These are phyloP conservation scores for Pangasius larnaudii DNA, from an alignment of 2,797 vertebrate genomes.

Conservation along the genomic window DNA sequence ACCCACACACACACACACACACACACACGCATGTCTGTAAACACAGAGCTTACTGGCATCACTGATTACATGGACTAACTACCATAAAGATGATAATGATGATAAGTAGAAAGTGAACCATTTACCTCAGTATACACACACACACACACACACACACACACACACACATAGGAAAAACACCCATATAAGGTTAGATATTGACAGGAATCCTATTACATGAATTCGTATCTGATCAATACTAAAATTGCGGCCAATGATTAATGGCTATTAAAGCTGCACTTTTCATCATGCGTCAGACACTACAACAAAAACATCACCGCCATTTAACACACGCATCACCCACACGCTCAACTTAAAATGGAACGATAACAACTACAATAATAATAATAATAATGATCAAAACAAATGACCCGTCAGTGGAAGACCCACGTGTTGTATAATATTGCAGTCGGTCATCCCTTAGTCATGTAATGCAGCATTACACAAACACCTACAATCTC, in stretches of 20 bases:
- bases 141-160: too few species aligned
- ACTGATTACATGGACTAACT: background rate
- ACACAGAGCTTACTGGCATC: background rate
- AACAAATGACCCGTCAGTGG: background rate
- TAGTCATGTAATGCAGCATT: conserved; percentile 31
- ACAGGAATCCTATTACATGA: background rate
- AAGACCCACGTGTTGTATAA: conserved; percentile 20
- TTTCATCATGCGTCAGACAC: background rate
- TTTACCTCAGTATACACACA: background rate
- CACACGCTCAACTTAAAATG: conserved; percentile 4
- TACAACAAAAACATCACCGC: background rate
- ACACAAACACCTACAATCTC: background rate
- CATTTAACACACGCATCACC: background rate
- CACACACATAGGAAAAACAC: background rate
- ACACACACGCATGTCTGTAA: background rate
- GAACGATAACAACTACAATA: background rate
- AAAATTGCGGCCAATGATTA: background rate
- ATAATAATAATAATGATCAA: background rate
- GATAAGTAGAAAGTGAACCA: background rate
- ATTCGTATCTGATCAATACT: background rate
- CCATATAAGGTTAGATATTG: background rate
- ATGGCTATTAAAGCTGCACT: conserved; percentile 13
- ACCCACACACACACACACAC: background rate
- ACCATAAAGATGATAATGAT: background rate
- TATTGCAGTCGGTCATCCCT: conserved; percentile 8